Base-by-base conservation (phyloP, 2,888 invertebrate species). In the Acleris cristana region DNA sequence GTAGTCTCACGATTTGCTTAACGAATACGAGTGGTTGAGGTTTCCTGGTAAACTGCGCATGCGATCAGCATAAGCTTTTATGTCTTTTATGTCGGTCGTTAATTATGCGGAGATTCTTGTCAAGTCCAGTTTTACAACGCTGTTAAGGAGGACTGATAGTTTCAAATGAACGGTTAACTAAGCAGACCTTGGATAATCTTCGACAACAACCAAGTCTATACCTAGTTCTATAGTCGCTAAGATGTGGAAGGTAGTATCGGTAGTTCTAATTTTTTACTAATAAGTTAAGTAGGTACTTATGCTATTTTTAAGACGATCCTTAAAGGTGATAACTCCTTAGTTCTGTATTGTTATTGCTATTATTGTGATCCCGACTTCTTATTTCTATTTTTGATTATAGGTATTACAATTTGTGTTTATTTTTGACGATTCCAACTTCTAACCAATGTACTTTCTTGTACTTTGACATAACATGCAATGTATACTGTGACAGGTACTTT, bases 21-120 rank as follows among this genome's bases (percentile, higher is more conserved):
- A 66, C 65, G 66, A 65, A 66, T 56, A 34, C 56, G 51, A 53
- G 12, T 44, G 26, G 55, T 51, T 56, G 52, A 45, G 65, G 52
- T 51, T 62, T 66, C 66, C 56, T 61, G 30, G 66, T 62, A 66
- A 66, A 66, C 56, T 67, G 58, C 52, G 53, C 40, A 40, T 40
- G 49, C 63, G 57, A 67, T 67, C 53, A 63, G 53, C 62, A 67
- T 67, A 62, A 67, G 57, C 63, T 67, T 62, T 67, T 63, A 67
- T 67, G 67, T 62, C 62, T 63, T 62, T 67, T 63, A 63, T 67
- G 67, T 53, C 23, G 45, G 62, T 63, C 63, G 53, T 67, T 67
- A 67, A 67, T 63, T 67, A 63, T 67, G 54, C 65, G 54, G 48
- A 57, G 67, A 63, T 67, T 63, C 67, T 67, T 67, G 67, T 67